phyloP scores from a whole-genome alignment of 2,113 vertebrate genomes.

The Arenaria interpres region DNA sequence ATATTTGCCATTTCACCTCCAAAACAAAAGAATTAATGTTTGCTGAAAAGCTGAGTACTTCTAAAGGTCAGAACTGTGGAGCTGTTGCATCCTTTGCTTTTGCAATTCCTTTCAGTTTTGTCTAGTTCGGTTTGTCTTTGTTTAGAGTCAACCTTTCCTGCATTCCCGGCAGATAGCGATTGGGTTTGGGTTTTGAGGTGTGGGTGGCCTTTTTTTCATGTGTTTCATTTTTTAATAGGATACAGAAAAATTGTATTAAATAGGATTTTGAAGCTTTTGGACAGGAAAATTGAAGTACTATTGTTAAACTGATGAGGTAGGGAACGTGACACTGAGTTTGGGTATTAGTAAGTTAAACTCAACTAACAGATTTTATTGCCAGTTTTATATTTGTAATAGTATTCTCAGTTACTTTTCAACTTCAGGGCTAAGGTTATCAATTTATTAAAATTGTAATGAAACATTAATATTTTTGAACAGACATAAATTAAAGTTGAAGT shows the following conservation, averaged over 20 bases:
- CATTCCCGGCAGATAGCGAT: background rate
- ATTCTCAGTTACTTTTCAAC: background rate
- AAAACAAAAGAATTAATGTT: constrained; percentile 48
- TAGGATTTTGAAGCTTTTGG: background rate
- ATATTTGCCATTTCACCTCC: constrained; percentile 52
- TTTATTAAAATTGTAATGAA: background rate
- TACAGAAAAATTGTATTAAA: background rate
- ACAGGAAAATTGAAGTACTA: background rate
- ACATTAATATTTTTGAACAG: background rate
- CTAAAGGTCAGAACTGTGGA: constrained; percentile 38
- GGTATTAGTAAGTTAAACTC: background rate
- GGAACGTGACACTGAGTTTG: background rate
- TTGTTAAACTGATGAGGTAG: background rate
- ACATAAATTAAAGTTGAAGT: background rate
- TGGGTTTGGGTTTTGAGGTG: background rate
- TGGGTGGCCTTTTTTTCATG: background rate
- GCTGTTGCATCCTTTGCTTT: constrained; percentile 35
- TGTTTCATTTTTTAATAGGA: background rate
- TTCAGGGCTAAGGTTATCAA: background rate
- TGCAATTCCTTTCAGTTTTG: constrained; percentile 28
- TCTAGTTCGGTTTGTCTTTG: background rate
- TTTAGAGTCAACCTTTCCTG: background rate
- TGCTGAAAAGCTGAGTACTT: constrained; percentile 37
- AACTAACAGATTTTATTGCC: background rate
- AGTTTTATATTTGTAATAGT: background rate